These are phyloP conservation scores for Diorhabda sublineata DNA, from an alignment of 1,140 invertebrate genomes.

Conservation along the genomic window DNA sequence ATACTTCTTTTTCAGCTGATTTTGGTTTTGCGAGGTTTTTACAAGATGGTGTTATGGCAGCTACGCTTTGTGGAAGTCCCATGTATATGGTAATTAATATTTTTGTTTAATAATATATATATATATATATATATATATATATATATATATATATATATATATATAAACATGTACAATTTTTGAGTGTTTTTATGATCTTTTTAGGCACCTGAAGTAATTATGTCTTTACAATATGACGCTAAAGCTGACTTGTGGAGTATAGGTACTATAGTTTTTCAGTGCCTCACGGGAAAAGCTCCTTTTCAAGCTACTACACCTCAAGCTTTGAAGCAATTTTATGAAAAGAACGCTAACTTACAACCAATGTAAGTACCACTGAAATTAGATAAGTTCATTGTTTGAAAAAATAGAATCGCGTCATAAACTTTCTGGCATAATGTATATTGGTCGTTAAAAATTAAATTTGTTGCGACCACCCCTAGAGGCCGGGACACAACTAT, in stretches of 20 bases:
- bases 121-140: slow-evolving; percentile 4
- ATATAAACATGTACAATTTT: not conserved
- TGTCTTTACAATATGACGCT: slow-evolving; percentile 97
- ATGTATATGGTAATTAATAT: slow-evolving; percentile 92
- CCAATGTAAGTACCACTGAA: slow-evolving; percentile 71
- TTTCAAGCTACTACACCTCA: slow-evolving; percentile 98
- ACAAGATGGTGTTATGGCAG: slow-evolving; percentile 98
- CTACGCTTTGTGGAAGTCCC: slow-evolving; percentile 97
- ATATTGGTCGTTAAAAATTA: too few relatives aligned
- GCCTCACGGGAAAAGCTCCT: slow-evolving; percentile 95
- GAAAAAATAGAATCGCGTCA: slow-evolving; percentile 5
- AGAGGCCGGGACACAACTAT: too few relatives aligned
- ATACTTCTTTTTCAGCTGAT: slow-evolving; percentile 70
- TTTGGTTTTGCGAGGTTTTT: slow-evolving; percentile 99
- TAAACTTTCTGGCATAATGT: too few relatives aligned
- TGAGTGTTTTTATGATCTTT: slow-evolving; percentile 25
- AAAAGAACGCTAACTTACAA: slow-evolving; percentile 90
- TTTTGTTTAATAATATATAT: slow-evolving; percentile 1
- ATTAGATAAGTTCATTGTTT: not conserved
- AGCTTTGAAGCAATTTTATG: slow-evolving; percentile 94
- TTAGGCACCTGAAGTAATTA: slow-evolving; percentile 97
- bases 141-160: slow-evolving; percentile 6
- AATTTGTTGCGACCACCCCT: too few relatives aligned
- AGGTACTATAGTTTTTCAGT: slow-evolving; percentile 98
- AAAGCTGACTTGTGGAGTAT: slow-evolving; percentile 99